A percentile compares a stretch with the other conserved stretches of the same genome.
phyloP scores from a whole-genome alignment of 1,140 invertebrate genomes.

The Diorhabda sublineata region DNA sequence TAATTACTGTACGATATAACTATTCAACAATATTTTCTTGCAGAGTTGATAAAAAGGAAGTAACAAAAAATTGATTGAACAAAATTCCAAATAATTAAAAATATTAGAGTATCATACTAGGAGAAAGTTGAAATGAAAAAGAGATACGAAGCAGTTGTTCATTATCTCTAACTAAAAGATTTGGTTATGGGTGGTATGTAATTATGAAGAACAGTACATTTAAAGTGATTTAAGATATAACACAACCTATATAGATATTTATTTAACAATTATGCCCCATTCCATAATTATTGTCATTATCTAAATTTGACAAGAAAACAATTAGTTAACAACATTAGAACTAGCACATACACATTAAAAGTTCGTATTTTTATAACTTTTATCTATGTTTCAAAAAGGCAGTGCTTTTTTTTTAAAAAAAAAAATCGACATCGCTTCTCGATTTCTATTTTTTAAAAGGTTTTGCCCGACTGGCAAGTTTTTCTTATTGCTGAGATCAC shows the following conservation, averaged over 20 bases:
- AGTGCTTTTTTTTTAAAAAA: constrained; percentile 22
- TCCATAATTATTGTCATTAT: constrained; percentile 43
- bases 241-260: constrained; percentile 14
- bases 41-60: too few species aligned
- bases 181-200: too few species aligned
- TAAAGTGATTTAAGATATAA: background rate
- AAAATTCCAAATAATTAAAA: too few species aligned
- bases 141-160: too few species aligned
- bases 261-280: constrained; percentile 39
- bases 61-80: too few species aligned
- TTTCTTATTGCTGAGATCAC: constrained; percentile 38
- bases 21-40: too few species aligned
- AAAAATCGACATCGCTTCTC: background rate
- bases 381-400: constrained; percentile 15
- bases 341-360: constrained; percentile 28
- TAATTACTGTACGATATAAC: too few species aligned
- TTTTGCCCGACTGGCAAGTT: background rate
- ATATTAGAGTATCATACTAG: too few species aligned
- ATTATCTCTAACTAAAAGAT: too few species aligned
- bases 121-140: too few species aligned
- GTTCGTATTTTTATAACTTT: constrained; percentile 2
- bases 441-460: background rate
- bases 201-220: too few species aligned
- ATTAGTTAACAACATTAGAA: constrained; percentile 28
- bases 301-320: constrained; percentile 30